Evolutionary conservation across 1,140 invertebrate genomes (phyloP), one percentile per base, ranked within the genome.

Genomic region (Pantala flavescens): DNA sequence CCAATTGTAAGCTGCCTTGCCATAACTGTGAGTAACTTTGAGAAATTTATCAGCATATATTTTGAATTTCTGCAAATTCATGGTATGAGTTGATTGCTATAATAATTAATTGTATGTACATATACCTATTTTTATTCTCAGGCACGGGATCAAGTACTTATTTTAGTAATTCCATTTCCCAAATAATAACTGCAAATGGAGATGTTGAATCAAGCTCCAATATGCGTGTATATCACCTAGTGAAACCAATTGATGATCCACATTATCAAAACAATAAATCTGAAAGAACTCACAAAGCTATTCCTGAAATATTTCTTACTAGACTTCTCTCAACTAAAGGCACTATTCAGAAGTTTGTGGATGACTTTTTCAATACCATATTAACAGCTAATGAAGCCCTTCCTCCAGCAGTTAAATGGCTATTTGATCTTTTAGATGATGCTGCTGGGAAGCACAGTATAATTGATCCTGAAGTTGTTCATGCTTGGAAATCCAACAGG

Each of bases 271-370:
- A 83, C 74, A 84, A 85, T 77, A 90, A 89, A 84, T 87, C 84
- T 70, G 92, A 94, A 80, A 86, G 92, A 71, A 91, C 90, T 23
- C 93, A 95, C 81, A 96, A 95, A 87, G 93, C 93, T 10, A 97
- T 98, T 78, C 95, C 96, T 0, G 96, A 98, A 85, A 97, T 98
- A 81, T 98, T 96, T 82, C 86, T 98, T 73, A 98, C 96, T 9
- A 85, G 96, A 77, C 84, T 98, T 19, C 83, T 98, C 0, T 97
- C 96, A 24, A 97, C 95, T 0, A 97, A 97, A 84, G 96, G 96
- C 23, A 98, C 95, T 10, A 91, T 98, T 72, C 95, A 98, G 81
- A 97, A 98, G 81, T 98, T 97, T 84, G 94, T 98, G 14, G 95
- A 97, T 80, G 95, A 97, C 82, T 97, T 98, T 82, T 92, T 97